Conservation (phyloP, 2,797 vertebrate species). For the Lycodopsis pacificus region DNA sequence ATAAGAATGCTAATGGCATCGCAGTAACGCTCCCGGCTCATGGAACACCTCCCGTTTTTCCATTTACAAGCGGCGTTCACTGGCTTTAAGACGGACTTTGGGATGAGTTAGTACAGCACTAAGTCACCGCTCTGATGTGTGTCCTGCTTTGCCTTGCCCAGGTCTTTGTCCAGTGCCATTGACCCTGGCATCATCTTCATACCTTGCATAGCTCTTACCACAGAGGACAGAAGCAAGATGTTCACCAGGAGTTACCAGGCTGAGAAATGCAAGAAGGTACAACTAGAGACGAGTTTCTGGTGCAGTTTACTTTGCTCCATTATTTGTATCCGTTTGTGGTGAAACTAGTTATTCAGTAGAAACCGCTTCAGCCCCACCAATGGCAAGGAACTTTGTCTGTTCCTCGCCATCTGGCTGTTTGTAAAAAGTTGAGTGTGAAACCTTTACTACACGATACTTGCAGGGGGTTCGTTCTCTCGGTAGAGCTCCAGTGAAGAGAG, state of each 20-base stretch:
- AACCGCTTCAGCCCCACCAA: neutral
- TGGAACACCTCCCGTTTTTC: neutral
- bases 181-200: conserved; percentile 74
- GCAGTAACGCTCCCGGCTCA: neutral
- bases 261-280: conserved; percentile 72
- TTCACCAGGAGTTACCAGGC: conserved; percentile 46
- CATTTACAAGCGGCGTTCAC: neutral
- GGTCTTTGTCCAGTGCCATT: conserved; percentile 73
- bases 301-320: neutral
- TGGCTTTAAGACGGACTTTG: neutral
- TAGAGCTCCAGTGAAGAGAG: conserved; percentile 9
- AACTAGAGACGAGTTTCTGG: neutral
- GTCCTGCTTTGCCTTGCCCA: conserved; percentile 63
- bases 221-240: conserved; percentile 67
- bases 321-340: neutral
- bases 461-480: conserved; percentile 35
- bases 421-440: neutral
- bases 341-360: neutral
- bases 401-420: neutral
- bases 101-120: neutral
- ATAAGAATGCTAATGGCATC: neutral
- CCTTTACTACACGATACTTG: conserved; percentile 37
- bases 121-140: conserved; percentile 52
- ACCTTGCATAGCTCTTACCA: conserved; percentile 72
- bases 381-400: neutral